These are phyloP conservation scores for Anneissia japonica DNA, from an alignment of 35 echinoderm and acorn worm species.

Conservation along the genomic window DNA sequence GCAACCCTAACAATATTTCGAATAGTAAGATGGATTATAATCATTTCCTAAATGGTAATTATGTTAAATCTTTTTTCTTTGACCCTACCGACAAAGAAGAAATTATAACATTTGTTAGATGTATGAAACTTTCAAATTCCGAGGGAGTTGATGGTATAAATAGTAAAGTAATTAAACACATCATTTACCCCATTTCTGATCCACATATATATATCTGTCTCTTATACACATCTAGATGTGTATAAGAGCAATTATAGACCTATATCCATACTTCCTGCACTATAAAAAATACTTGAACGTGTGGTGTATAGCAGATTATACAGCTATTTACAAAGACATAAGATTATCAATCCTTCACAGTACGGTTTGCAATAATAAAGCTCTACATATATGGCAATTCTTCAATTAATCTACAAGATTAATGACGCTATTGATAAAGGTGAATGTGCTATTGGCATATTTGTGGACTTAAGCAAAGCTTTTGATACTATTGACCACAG, in stretches of 20 bases:
- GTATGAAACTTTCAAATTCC: not conserved
- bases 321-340: not conserved
- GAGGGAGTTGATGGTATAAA: not conserved
- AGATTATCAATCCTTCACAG: not conserved
- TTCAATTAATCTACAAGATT: not conserved
- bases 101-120: not conserved
- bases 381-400: not conserved
- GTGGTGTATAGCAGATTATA: not conserved
- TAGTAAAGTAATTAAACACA: not conserved
- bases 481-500: constrained; percentile 3
- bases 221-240: not conserved
- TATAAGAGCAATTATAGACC: not conserved
- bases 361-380: not conserved
- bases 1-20: not conserved
- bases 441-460: not conserved
- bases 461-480: not conserved
- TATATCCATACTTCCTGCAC: not conserved
- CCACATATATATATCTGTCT: not conserved
- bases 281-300: not conserved
- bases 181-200: not conserved
- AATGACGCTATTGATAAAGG: not conserved
- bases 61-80: not conserved
- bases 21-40: not conserved
- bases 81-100: not conserved
- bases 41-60: not conserved